These are phyloP conservation scores for Drymonia ruficornis DNA, from an alignment of 2,888 invertebrate species.

Conservation along the genomic window DNA sequence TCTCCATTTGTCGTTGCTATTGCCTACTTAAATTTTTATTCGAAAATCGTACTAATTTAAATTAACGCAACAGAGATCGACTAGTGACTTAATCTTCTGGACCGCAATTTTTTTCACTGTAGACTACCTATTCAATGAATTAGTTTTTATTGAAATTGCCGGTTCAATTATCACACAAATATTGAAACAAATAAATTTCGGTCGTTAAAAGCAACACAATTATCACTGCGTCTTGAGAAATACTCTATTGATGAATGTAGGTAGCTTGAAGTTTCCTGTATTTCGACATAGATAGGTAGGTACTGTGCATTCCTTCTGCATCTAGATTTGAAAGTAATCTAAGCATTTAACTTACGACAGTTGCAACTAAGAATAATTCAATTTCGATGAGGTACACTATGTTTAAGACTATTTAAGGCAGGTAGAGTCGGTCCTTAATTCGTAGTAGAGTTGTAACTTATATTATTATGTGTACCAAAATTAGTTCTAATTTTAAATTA, in stretches of 20 bases:
- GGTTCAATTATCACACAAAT: neutral
- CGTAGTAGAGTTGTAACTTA: too few species aligned
- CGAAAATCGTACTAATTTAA: neutral
- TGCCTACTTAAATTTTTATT: neutral
- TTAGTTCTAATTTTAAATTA: too few species aligned
- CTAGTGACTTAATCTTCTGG: neutral
- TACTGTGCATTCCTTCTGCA: neutral
- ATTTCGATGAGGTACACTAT: neutral
- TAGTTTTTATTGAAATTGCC: neutral
- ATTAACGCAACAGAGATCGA: neutral
- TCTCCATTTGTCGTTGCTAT: slow-evolving; percentile 36
- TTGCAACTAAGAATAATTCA: neutral
- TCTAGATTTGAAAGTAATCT: neutral
- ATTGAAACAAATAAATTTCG: neutral
- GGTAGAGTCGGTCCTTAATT: too few species aligned
- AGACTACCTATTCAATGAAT: neutral
- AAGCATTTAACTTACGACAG: slow-evolving; percentile 2
- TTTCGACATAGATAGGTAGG: neutral
- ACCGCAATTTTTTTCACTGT: neutral
- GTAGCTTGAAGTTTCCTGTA: slow-evolving; percentile 2
- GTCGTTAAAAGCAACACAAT: neutral
- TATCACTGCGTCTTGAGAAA: neutral
- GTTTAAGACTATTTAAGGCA: too few species aligned
- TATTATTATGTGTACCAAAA: too few species aligned
- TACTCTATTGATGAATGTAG: neutral